Conservation (phyloP, 2,113 vertebrate species). For the Nibea albiflora region DNA sequence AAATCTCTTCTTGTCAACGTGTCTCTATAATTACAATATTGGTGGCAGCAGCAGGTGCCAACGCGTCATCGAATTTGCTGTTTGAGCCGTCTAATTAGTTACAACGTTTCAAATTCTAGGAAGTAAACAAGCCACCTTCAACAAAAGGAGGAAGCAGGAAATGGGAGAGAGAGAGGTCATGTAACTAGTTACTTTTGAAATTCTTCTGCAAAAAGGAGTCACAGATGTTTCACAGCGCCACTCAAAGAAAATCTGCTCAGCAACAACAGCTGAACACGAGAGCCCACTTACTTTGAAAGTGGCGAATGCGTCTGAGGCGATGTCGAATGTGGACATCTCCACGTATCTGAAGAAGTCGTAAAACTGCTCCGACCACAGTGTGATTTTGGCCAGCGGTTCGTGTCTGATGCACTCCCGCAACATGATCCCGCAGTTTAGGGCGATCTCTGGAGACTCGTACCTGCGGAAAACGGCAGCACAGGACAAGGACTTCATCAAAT, state of each 20-base stretch:
- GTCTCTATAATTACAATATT: not conserved
- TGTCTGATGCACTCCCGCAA: constrained; percentile 96
- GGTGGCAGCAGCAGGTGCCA: not conserved
- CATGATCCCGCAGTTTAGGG: constrained; percentile 98
- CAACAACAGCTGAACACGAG: not conserved
- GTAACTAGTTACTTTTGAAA: not conserved
- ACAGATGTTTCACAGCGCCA: constrained; percentile 1
- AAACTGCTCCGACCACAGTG: constrained; percentile 94
- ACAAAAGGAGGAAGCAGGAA: not conserved
- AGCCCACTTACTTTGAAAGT: constrained; percentile 93
- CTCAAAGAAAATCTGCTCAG: not conserved
- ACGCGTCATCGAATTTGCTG: not conserved
- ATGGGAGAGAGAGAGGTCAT: not conserved
- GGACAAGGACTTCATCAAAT: not conserved
- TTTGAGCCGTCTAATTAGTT: not conserved
- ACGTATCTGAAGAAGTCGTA: constrained; percentile 98
- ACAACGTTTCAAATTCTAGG: not conserved
- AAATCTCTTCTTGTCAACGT: not conserved
- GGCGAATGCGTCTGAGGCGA: constrained; percentile 98
- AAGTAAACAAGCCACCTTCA: not conserved
- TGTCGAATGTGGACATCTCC: constrained; percentile 98
- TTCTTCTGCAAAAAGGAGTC: not conserved
- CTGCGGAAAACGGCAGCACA: constrained; percentile 73
- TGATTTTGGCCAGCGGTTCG: constrained; percentile 95
- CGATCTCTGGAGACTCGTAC: constrained; percentile 95